A percentile compares a stretch with the other conserved stretches of the same genome.
These are phyloP conservation scores for Anabacerthia variegaticeps DNA, from an alignment of 2,797 vertebrate genomes.

Conservation along the genomic window DNA sequence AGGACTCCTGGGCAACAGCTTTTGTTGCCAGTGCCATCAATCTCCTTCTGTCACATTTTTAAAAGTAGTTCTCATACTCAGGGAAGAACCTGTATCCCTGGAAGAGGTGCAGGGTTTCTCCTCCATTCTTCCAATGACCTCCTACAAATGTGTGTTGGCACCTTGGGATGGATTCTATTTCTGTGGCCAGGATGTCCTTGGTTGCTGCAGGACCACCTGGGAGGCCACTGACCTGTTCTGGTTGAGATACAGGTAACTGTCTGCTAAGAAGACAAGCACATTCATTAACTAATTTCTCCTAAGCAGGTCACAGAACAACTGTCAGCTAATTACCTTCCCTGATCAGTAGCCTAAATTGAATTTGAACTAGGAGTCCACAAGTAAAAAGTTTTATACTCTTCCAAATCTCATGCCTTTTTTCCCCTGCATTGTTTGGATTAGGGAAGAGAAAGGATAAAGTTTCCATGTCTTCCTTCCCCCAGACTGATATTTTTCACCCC, in stretches of 20 bases:
- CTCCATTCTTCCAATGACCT: not conserved
- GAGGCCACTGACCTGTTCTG: not conserved
- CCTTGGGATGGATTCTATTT: not conserved
- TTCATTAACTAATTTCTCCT: not conserved
- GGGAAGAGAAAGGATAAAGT: not conserved
- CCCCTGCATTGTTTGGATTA: not conserved
- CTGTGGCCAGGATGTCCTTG: rapidly evolving
- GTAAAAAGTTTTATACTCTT: not conserved
- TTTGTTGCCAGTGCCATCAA: not conserved
- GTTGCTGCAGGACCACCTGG: not conserved
- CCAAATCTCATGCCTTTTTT: not conserved
- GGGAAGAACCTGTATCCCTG: not conserved
- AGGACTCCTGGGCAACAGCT: not conserved
- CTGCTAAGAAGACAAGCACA: not conserved
- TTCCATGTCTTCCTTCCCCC: not conserved
- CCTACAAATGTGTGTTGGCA: no score
- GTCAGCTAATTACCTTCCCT: not conserved
- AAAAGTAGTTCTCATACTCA: not conserved
- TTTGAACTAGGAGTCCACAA: not conserved
- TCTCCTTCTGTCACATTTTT: not conserved
- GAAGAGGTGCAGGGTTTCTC: not conserved
- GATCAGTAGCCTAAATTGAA: not conserved
- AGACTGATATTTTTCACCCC: not conserved
- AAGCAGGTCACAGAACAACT: not conserved
- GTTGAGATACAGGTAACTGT: not conserved